Percentiles rank a stretch among this genome's conserved stretches.
Evolutionary conservation across 2,888 invertebrate genomes (phyloP).

Genomic region (Nematopogon swammerdamellus): DNA sequence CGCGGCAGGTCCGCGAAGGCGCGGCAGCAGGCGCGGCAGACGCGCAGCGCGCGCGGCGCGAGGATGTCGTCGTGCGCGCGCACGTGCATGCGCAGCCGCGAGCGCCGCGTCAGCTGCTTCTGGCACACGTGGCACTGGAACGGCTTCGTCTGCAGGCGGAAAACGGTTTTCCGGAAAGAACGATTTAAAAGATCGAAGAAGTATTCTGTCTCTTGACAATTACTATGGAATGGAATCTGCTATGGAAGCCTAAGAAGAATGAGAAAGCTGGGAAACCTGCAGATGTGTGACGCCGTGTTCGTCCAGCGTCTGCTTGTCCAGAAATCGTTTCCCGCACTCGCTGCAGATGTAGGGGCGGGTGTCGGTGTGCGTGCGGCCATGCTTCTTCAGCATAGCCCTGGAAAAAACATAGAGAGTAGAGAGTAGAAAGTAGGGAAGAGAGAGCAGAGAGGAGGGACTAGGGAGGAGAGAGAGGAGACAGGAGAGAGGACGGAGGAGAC

Average conservation of each 20-base stretch:
- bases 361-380: conserved; percentile 49
- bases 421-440: too few relatives aligned
- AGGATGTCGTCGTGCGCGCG: conserved; percentile 45
- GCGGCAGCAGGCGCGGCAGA: conserved; percentile 31
- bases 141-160: conserved; percentile 38
- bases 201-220: too few relatives aligned
- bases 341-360: conserved; percentile 47
- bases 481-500: too few relatives aligned
- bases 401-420: neutral
- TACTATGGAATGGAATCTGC: too few relatives aligned
- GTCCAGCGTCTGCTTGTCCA: conserved; percentile 51
- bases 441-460: too few relatives aligned
- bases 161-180: too few relatives aligned
- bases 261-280: too few relatives aligned
- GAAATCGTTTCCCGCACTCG: conserved; percentile 46
- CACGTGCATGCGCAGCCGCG: conserved; percentile 48
- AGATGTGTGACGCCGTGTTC: conserved; percentile 52
- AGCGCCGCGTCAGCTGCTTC: conserved; percentile 48
- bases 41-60: conserved; percentile 27
- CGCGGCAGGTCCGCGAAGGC: conserved; percentile 29
- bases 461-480: too few relatives aligned
- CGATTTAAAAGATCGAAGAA: too few relatives aligned
- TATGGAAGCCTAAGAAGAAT: too few relatives aligned
- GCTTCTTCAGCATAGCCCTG: conserved; percentile 47
- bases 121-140: conserved; percentile 55